Conservation (phyloP, 2,797 vertebrate genomes). For the Sebastes cheni region DNA sequence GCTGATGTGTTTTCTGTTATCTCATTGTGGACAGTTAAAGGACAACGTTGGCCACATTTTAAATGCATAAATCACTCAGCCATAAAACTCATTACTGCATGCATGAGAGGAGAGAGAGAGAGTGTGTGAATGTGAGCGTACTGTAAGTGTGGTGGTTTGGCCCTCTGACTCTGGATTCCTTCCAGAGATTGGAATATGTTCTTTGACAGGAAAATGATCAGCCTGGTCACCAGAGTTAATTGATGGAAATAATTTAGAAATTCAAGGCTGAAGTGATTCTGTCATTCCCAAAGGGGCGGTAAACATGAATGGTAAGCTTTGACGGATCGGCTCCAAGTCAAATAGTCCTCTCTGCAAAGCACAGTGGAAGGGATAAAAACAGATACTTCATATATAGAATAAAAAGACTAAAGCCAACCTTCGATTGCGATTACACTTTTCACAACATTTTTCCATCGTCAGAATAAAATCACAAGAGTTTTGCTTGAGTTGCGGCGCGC, state of each 20-base stretch:
- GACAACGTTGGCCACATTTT: slow-evolving; percentile 48
- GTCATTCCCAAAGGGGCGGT: background rate
- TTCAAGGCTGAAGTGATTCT: slow-evolving; percentile 5
- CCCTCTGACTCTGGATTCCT: slow-evolving; percentile 5
- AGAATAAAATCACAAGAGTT: too few relatives aligned
- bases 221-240: slow-evolving; percentile 19
- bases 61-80: slow-evolving; percentile 67
- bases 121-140: background rate
- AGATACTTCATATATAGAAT: too few relatives aligned
- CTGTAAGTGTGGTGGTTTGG: slow-evolving; percentile 20
- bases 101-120: slow-evolving; percentile 13
- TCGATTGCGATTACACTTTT: too few relatives aligned
- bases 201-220: slow-evolving; percentile 41
- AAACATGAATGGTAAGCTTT: background rate
- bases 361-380: too few relatives aligned
- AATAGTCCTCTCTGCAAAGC: too few relatives aligned
- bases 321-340: background rate
- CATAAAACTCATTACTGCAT: slow-evolving; percentile 64
- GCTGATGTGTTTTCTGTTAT: slow-evolving; percentile 66
- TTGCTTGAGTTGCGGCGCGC: too few relatives aligned
- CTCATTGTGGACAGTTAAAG: slow-evolving; percentile 53
- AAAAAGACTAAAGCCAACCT: too few relatives aligned
- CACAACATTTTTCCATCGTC: background rate
- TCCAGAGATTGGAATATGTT: slow-evolving; percentile 28
- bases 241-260: slow-evolving; percentile 35